A percentile compares a stretch with the other conserved stretches of the same genome.
These are phyloP conservation scores for Bambusicola thoracicus DNA, from an alignment of 2,113 vertebrate genomes.

Conservation along the genomic window DNA sequence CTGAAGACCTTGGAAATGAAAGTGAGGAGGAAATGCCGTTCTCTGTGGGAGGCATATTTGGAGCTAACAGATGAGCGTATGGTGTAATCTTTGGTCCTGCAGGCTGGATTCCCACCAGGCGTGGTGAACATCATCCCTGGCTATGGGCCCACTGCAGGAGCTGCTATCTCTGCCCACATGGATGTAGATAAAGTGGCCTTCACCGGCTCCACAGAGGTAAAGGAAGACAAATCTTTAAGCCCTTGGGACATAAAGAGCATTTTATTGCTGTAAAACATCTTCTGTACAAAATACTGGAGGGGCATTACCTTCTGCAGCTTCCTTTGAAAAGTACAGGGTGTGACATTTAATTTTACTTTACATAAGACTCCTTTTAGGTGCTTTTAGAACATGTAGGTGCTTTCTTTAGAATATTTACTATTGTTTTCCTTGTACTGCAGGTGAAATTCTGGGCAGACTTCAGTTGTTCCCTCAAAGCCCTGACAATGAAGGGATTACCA, in stretches of 20 bases:
- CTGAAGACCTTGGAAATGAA: neutral
- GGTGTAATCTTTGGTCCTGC: neutral
- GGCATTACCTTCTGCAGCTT: neutral
- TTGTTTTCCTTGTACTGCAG: neutral
- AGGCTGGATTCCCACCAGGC: conserved; percentile 96
- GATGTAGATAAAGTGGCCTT: conserved; percentile 96
- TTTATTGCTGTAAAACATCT: neutral
- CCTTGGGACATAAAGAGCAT: accelerated
- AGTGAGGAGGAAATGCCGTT: neutral
- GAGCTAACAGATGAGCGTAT: neutral
- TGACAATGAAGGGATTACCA: neutral
- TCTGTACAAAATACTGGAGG: neutral
- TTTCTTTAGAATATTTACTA: neutral
- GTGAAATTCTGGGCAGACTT: neutral
- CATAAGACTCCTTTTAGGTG: neutral
- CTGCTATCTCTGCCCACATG: conserved; percentile 90
- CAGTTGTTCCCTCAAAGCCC: neutral
- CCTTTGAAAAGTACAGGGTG: neutral
- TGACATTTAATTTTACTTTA: neutral
- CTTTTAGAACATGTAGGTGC: neutral
- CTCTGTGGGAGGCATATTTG: neutral
- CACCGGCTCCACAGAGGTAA: conserved; percentile 95
- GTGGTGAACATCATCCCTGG: conserved; percentile 97
- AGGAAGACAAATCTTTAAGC: neutral
- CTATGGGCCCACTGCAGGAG: conserved; percentile 89